These are phyloP conservation scores for Neodontobutis hainanensis DNA, from an alignment of 2,113 vertebrate genomes.

Conservation along the genomic window DNA sequence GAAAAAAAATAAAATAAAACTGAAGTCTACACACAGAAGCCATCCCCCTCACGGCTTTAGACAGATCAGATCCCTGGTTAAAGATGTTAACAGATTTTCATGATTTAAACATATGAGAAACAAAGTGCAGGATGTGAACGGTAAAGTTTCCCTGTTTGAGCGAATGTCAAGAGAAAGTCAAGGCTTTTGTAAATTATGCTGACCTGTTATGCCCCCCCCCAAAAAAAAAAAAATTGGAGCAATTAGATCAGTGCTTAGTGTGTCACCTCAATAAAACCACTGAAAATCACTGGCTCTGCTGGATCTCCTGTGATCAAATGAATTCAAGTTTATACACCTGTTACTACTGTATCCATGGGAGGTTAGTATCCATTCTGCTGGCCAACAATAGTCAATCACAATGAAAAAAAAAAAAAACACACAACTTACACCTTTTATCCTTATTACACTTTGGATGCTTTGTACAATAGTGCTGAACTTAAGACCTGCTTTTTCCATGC, in stretches of 20 bases:
- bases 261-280: constrained; percentile 56
- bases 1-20: constrained; percentile 36
- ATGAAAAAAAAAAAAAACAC: constrained; percentile 50
- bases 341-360: constrained; percentile 36
- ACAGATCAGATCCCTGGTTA: constrained; percentile 55
- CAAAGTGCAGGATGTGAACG: constrained; percentile 47
- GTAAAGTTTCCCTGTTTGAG: constrained; percentile 46
- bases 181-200: constrained; percentile 29
- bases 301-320: constrained; percentile 20
- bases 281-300: constrained; percentile 48
- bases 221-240: constrained; percentile 63
- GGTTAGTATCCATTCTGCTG: constrained; percentile 55
- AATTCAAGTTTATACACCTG: constrained; percentile 33
- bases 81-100: constrained; percentile 53
- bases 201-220: constrained; percentile 42
- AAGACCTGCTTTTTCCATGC: constrained; percentile 81
- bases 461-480: constrained; percentile 80
- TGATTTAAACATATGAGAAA: constrained; percentile 49
- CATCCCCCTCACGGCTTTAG: constrained; percentile 17
- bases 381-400: constrained; percentile 59
- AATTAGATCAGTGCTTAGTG: constrained; percentile 59
- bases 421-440: constrained; percentile 70
- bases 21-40: constrained; percentile 33
- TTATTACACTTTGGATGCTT: constrained; percentile 78
- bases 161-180: constrained; percentile 21